Conservation (phyloP, 2,888 invertebrate genomes). For the Tetragnatha montana region DNA sequence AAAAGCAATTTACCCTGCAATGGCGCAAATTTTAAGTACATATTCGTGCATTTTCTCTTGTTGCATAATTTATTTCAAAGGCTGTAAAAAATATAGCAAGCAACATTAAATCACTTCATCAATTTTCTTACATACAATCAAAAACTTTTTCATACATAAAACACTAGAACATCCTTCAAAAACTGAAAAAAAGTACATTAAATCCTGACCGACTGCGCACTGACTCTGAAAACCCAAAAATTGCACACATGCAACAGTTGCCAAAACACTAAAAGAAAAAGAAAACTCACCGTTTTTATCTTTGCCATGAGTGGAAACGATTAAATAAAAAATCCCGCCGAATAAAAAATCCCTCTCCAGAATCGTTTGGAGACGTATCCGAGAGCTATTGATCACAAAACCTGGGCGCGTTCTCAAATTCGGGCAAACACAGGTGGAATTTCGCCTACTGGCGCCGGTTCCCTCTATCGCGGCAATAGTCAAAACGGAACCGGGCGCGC, state of each 20-base stretch:
- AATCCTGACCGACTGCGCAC: background rate
- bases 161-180: no score
- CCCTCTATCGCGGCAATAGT: slow-evolving; percentile 30
- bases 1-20: no score
- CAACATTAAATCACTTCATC: no score
- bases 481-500: slow-evolving; percentile 45
- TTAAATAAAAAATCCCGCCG: background rate
- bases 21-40: no score
- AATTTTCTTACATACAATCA: no score
- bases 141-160: no score
- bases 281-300: slow-evolving; percentile 37
- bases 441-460: slow-evolving; percentile 35
- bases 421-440: slow-evolving; percentile 33
- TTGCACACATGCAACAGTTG: slow-evolving; percentile 45
- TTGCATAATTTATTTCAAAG: no score
- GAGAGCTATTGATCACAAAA: slow-evolving; percentile 25
- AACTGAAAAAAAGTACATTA: no score
- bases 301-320: slow-evolving; percentile 17
- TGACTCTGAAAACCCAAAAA: background rate
- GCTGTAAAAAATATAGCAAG: no score
- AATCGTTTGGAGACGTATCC: slow-evolving; percentile 14
- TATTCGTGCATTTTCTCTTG: no score
- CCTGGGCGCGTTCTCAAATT: slow-evolving; percentile 25
- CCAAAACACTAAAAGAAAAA: background rate
- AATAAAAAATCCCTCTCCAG: background rate